Evolutionary conservation across 2,888 invertebrate genomes (phyloP).

Genomic region (Agonopterix subpropinquella): DNA sequence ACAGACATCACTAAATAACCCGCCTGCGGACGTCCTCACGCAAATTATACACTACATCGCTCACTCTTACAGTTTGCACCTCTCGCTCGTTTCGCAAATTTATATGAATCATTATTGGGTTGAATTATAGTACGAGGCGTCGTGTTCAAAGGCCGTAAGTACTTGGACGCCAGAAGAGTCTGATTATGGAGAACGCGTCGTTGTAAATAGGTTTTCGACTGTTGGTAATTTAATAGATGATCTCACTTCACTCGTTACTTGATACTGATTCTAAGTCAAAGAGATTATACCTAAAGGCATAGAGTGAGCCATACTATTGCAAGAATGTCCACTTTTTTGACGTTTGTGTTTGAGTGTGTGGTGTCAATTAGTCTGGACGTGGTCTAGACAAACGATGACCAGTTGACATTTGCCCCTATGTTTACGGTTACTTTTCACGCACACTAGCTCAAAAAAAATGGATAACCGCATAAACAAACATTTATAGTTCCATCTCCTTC

Average conservation of each 20-base stretch:
- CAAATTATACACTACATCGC: conserved; percentile 53
- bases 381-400: no score
- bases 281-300: no score
- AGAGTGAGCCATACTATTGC: no score
- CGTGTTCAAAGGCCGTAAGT: conserved; percentile 27
- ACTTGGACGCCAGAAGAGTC: conserved; percentile 4
- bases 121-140: conserved; percentile 48
- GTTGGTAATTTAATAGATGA: conserved; percentile 4
- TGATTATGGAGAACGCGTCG: conserved; percentile 4
- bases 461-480: no score
- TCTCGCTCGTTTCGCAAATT: conserved; percentile 59
- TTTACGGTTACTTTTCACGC: no score
- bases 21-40: conserved; percentile 44
- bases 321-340: no score
- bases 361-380: no score
- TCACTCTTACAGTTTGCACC: conserved; percentile 58
- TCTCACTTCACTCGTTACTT: conserved; percentile 1
- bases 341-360: no score
- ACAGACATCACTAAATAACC: conserved; percentile 29
- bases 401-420: no score
- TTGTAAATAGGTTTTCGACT: conserved; percentile 3
- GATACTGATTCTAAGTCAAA: conserved; percentile 1
- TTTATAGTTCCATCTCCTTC: no score
- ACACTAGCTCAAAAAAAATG: no score
- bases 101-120: conserved; percentile 61